Percentiles rank a stretch among this genome's conserved stretches.
Conservation (phyloP, 1,140 invertebrate species). For the Macrobrachium nipponense region DNA sequence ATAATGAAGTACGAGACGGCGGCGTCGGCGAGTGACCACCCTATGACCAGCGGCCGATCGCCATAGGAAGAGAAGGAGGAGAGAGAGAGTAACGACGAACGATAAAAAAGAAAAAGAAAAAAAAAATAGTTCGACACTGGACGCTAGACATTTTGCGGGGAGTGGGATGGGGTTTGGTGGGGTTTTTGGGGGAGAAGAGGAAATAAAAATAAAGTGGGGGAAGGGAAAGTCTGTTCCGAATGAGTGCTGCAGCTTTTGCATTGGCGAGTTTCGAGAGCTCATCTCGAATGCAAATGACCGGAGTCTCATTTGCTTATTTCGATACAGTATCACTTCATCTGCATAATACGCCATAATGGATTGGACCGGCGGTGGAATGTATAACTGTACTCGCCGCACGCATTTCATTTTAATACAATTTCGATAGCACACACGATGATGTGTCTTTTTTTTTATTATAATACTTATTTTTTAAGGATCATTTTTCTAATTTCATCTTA, state of each 20-base stretch:
- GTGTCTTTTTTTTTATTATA: not conserved
- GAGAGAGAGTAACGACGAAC: too few species aligned
- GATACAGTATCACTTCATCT: not conserved
- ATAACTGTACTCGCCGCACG: not conserved
- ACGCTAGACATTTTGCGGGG: too few species aligned
- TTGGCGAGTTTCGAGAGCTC: not conserved
- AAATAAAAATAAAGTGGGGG: not conserved
- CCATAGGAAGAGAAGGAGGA: too few species aligned
- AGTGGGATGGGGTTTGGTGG: too few species aligned
- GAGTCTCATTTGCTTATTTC: not conserved
- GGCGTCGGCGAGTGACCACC: too few species aligned
- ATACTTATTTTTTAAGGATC: not conserved
- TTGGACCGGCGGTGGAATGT: constrained; percentile 2
- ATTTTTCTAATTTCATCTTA: too few species aligned
- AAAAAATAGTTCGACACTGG: too few species aligned
- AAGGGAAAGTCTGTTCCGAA: not conserved
- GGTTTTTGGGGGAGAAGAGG: too few species aligned
- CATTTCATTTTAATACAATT: constrained; percentile 19
- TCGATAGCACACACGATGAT: not conserved
- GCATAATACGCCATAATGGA: not conserved
- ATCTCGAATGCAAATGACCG: not conserved
- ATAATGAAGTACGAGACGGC: too few species aligned
- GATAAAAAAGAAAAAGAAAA: too few species aligned
- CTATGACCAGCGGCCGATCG: too few species aligned
- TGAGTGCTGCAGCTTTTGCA: not conserved